Base-by-base conservation (phyloP, 2,113 vertebrate species). In the Origma solitaria region DNA sequence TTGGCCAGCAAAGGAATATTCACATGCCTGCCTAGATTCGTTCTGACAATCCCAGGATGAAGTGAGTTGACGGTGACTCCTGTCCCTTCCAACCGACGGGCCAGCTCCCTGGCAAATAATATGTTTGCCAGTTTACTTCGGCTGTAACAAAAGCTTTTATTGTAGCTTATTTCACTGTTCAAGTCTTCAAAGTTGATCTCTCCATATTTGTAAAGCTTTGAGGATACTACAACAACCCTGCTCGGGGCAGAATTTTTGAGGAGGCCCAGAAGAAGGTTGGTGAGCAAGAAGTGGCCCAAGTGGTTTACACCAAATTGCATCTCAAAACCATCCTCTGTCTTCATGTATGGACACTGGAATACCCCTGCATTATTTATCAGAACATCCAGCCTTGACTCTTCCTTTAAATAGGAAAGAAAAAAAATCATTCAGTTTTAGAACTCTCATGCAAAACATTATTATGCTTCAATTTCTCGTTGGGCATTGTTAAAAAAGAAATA, bases 301-400 rank as follows among this genome's bases (percentile, higher is more conserved):
- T 99, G 99, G 94, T 99, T 99, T 85, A 99, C 99, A 8, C 98
- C 99, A 14, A 99, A 98, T 65, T 99, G 99, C 99, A 99, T 99
- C 96, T 99, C 99, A 96, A 99, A 99, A 13, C 99, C 99, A 38
- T 99, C 99, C 93, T 99, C 99, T 0, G 99, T 99, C 98, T 98
- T 99, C 85, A 97, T 97, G 90, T 99, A 99, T 0, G 99, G 99
- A 94, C 99, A 99, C 95, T 99, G 99, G 98, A 99, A 99, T 95
- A 99, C 22, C 31, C 99, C 99, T 3, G 99, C 99, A 0, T 99
- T 99, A 95, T 99, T 99, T 96, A 99, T 98, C 54, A 99, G 98
- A 69, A 99, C 98, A 61, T 99, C 99, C 62, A 99, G 95, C 90
- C 98, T 98, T 13, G 98, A 96, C 78, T 99, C 99, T 95, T 99